A percentile compares a stretch with the other conserved stretches of the same genome.
phyloP scores from a whole-genome alignment of 2,797 vertebrate species.

The Notamacropus eugenii region DNA sequence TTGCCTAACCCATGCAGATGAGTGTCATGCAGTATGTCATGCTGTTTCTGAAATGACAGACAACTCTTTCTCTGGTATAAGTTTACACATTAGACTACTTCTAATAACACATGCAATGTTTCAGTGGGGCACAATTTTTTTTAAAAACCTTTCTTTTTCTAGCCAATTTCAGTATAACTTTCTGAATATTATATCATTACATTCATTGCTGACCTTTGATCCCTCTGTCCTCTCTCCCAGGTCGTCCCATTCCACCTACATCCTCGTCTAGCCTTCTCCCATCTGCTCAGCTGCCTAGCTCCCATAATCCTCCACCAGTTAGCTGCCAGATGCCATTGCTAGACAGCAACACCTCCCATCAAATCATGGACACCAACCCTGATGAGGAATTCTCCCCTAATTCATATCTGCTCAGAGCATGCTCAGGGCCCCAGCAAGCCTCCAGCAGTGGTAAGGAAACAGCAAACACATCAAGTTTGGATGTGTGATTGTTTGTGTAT shows the following conservation, averaged over 20 bases:
- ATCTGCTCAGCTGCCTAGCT: constrained; percentile 94
- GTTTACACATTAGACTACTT: constrained; percentile 15
- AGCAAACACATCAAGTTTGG: constrained; percentile 75
- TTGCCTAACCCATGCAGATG: not conserved
- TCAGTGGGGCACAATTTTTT: not conserved
- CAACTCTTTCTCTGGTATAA: not conserved
- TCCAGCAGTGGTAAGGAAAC: constrained; percentile 93
- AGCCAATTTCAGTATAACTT: constrained; percentile 63
- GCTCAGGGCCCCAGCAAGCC: constrained; percentile 90
- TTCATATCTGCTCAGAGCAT: constrained; percentile 95
- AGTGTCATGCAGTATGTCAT: not conserved
- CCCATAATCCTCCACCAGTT: constrained; percentile 93
- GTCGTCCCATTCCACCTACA: constrained; percentile 98
- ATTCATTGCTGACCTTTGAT: constrained; percentile 88
- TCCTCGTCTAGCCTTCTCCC: constrained; percentile 96
- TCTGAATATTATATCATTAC: constrained; percentile 80
- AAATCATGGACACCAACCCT: constrained; percentile 98
- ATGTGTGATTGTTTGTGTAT: constrained; percentile 73
- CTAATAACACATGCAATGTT: constrained; percentile 35
- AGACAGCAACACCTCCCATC: constrained; percentile 98
- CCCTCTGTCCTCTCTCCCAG: constrained; percentile 92
- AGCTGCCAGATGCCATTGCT: constrained; percentile 99
- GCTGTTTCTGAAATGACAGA: constrained; percentile 34
- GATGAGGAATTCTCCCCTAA: constrained; percentile 94
- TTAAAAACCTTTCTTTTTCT: not conserved